Percentiles rank a stretch among this genome's conserved stretches.
phyloP scores from a whole-genome alignment of 1,140 invertebrate species.

The Ceratina calcarata region DNA sequence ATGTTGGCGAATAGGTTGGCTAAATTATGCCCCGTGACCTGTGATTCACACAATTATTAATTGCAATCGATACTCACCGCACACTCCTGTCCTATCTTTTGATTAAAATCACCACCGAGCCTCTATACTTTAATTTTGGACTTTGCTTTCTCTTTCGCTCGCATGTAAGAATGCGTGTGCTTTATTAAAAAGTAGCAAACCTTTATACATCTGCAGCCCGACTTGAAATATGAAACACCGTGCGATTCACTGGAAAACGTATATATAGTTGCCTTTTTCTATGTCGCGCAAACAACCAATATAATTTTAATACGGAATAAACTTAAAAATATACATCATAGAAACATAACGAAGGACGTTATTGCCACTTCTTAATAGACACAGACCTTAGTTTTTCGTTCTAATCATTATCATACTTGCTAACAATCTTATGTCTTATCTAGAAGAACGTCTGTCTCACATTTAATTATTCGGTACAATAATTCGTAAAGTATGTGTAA shows the following conservation, averaged over 20 bases:
- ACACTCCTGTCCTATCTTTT: slow-evolving; percentile 56
- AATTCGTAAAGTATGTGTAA: slow-evolving; percentile 59
- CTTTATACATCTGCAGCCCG: background rate
- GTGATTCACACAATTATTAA: slow-evolving; percentile 64
- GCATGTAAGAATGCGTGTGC: slow-evolving; percentile 38
- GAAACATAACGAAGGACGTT: background rate
- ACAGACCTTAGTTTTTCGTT: slow-evolving; percentile 25
- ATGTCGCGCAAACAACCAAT: too few relatives aligned
- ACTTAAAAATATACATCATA: background rate
- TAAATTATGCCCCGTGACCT: slow-evolving; percentile 59
- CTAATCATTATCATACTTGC: slow-evolving; percentile 53
- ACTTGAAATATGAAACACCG: too few relatives aligned
- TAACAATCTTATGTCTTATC: slow-evolving; percentile 58
- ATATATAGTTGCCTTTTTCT: too few relatives aligned
- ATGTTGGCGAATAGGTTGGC: slow-evolving; percentile 71
- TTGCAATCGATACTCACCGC: slow-evolving; percentile 62
- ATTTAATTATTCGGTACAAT: slow-evolving; percentile 65
- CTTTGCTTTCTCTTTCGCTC: slow-evolving; percentile 52
- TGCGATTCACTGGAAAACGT: too few relatives aligned
- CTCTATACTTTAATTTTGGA: slow-evolving; percentile 69
- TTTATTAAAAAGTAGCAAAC: slow-evolving; percentile 58
- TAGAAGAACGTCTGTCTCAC: slow-evolving; percentile 61
- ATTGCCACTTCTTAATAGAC: slow-evolving; percentile 57
- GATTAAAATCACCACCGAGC: slow-evolving; percentile 71
- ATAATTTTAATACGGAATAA: too few relatives aligned